phyloP scores from a whole-genome alignment of 2,113 vertebrate genomes.

The Phoenicopterus ruber region DNA sequence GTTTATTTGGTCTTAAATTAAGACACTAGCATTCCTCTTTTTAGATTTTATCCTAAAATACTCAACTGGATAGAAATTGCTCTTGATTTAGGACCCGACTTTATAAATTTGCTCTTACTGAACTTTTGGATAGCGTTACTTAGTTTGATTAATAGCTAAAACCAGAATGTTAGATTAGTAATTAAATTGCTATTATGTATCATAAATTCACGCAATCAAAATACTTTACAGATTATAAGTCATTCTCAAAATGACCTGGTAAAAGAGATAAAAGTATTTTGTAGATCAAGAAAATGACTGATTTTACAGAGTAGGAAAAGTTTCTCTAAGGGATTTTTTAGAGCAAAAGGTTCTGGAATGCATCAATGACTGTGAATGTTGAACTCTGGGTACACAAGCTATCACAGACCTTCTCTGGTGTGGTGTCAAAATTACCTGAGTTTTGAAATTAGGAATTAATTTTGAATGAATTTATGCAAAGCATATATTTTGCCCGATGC shows the following conservation, averaged over 20 bases:
- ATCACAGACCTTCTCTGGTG: neutral
- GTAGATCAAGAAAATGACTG: neutral
- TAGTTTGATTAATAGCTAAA: conserved; percentile 2
- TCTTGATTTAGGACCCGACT: neutral
- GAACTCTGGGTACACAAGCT: neutral
- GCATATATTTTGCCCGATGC: neutral
- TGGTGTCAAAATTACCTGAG: neutral
- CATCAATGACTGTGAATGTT: neutral
- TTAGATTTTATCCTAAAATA: neutral
- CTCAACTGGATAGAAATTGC: neutral
- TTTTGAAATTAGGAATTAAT: neutral
- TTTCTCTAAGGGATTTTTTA: neutral
- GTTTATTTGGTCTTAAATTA: neutral
- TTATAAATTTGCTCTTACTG: neutral
- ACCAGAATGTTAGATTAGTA: neutral
- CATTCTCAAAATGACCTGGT: neutral
- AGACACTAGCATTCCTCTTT: neutral
- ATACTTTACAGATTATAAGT: neutral
- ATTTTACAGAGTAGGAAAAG: neutral
- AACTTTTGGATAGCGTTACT: neutral
- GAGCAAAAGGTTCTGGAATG: neutral
- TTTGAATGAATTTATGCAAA: neutral
- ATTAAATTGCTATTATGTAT: neutral
- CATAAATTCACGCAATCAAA: neutral
- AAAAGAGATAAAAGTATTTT: neutral